Conservation (phyloP, 1,140 invertebrate species). For the Marisa cornuarietis region DNA sequence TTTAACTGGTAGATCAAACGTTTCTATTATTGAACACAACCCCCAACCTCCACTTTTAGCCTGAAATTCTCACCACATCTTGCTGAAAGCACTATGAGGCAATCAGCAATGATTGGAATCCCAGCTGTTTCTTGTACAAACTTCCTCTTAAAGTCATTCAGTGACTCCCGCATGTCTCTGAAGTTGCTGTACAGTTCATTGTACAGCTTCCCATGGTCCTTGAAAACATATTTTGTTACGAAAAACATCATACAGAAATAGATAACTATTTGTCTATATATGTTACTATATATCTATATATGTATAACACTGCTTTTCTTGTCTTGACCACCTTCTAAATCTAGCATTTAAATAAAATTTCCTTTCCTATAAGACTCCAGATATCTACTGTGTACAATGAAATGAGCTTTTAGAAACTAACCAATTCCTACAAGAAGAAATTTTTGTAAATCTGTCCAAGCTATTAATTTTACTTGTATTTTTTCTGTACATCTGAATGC, state of each 20-base stretch:
- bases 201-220: slow-evolving; percentile 29
- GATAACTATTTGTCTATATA: background rate
- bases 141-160: slow-evolving; percentile 29
- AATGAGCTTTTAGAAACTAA: too few species aligned
- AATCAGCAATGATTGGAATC: slow-evolving; percentile 30
- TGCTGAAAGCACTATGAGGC: slow-evolving; percentile 19
- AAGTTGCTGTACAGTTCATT: slow-evolving; percentile 26
- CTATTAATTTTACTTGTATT: too few species aligned
- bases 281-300: background rate
- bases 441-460: too few species aligned
- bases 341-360: too few species aligned
- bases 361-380: too few species aligned
- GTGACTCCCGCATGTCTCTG: slow-evolving; percentile 18
- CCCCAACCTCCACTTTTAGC: background rate
- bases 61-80: slow-evolving; percentile 27
- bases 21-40: background rate
- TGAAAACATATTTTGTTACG: background rate
- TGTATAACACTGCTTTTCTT: too few species aligned
- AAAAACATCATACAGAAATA: background rate
- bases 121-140: slow-evolving; percentile 28
- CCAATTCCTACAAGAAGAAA: too few species aligned
- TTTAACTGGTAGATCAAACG: slow-evolving; percentile 2
- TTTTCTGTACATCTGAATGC: too few species aligned
- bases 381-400: too few species aligned
- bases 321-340: too few species aligned